Evolutionary conservation across 2,888 invertebrate species (phyloP).

Genomic region (Holacanthella duospinosa): DNA sequence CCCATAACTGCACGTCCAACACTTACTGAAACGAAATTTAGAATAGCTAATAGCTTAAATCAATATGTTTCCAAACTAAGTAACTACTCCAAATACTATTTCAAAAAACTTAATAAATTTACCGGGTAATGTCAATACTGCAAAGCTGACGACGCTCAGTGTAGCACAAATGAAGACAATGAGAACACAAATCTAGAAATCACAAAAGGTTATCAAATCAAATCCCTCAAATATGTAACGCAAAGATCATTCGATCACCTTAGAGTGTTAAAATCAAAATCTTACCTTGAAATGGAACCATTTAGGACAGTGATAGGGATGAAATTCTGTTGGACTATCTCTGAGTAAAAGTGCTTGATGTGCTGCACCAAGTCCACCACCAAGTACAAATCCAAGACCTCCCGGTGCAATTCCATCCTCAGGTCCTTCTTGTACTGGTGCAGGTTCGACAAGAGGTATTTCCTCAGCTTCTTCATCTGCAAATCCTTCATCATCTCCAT

Average conservation of each 20-base stretch:
- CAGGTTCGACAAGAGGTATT: constrained; percentile 8
- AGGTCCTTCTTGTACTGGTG: constrained; percentile 7
- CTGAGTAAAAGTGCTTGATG: constrained; percentile 81
- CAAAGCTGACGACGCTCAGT: constrained; percentile 68
- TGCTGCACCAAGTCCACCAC: constrained; percentile 57
- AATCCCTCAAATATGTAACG: background rate
- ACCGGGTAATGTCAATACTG: constrained; percentile 74
- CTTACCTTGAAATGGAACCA: constrained; percentile 56
- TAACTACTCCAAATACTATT: background rate
- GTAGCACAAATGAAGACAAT: constrained; percentile 71
- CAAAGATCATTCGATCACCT: background rate
- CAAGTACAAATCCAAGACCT: constrained; percentile 18
- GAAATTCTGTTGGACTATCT: constrained; percentile 70
- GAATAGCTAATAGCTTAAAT: background rate
- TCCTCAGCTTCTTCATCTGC: constrained; percentile 17
- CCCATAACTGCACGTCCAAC: constrained; percentile 35
- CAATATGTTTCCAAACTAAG: background rate
- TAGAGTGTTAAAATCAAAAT: background rate
- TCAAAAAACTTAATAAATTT: constrained; percentile 6
- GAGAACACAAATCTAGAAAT: constrained; percentile 46
- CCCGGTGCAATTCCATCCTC: constrained; percentile 13
- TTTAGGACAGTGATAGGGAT: constrained; percentile 76
- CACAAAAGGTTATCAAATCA: constrained; percentile 9
- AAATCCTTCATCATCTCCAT: constrained; percentile 16
- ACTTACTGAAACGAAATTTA: constrained; percentile 21